Base-by-base conservation (phyloP, 2,888 invertebrate species). In the Phortica magna region DNA sequence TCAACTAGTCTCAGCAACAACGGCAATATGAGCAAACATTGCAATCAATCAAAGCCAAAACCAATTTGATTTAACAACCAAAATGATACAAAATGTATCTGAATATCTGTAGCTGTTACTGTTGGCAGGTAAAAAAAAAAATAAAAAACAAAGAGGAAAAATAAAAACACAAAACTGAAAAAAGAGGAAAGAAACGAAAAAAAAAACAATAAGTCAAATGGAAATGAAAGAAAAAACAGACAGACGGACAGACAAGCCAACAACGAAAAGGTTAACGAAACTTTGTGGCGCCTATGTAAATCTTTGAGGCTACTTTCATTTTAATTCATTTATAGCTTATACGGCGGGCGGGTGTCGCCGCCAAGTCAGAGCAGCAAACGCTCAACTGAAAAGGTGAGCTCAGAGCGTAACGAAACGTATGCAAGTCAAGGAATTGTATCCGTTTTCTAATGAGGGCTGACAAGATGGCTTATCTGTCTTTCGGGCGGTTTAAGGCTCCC, bases 251-350 rank as follows among this genome's bases (percentile, higher is more conserved):
- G 42, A 67, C 42, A 41, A n/a, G 14, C 43, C 17, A 43, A 19
- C 17, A 43, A 70, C 48, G 70, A 78, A 77, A 75, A 82, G 83
- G 83, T 83, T 83, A 83, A 83, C 81, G 83, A 76, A 80, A 79
- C 82, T 79, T 79, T 75, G 77, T 81, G 83, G 83, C 83, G 83
- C 83, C 83, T 83, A 83, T 83, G 83, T 83, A 83, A 83, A 83
- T 83, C 79, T 76, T 76, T 74, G 79, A 75, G 76, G 80, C 83
- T 82, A 80, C 82, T 83, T 83, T 83, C 80, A 81, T 82, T 83
- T 79, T 71, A 74, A 73, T 74, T 71, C 76, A 75, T 72, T 73
- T 61, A 22, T 61, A 61, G 61, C 76, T 74, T 72, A 71, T 61
- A 22, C 19, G 19, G 61, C 19, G 19, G 22, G 4, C 61, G 61